phyloP scores from a whole-genome alignment of 2,797 vertebrate genomes.

The Xyrichtys novacula region DNA sequence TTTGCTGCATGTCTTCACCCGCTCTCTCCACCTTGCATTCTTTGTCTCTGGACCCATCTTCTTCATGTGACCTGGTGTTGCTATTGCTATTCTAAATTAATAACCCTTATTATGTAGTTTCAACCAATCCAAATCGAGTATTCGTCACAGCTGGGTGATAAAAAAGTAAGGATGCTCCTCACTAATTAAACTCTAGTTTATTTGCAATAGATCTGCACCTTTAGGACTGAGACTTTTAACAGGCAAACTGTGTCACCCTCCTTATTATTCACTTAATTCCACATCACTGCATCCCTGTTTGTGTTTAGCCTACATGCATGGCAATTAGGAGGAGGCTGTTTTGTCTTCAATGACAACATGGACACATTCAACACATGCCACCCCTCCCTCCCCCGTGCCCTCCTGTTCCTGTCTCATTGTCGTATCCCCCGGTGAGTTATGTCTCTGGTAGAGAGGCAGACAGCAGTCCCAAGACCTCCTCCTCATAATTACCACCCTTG shows the following conservation, averaged over 20 bases:
- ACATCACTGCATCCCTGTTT: conserved; percentile 35
- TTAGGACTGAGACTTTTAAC: conserved; percentile 21
- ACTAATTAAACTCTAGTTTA: background rate
- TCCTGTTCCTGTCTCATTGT: conserved; percentile 67
- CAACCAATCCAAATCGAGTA: too few relatives aligned
- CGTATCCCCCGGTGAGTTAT: conserved; percentile 75
- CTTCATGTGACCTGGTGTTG: too few relatives aligned
- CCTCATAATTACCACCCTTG: conserved; percentile 81
- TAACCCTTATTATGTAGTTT: too few relatives aligned
- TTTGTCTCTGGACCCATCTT: too few relatives aligned
- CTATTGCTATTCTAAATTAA: too few relatives aligned
- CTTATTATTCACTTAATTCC: conserved; percentile 51
- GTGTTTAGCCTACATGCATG: conserved; percentile 49
- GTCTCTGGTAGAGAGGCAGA: conserved; percentile 69
- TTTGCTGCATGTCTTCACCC: too few relatives aligned
- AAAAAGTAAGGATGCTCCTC: background rate
- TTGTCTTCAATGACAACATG: conserved; percentile 68
- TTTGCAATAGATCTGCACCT: background rate
- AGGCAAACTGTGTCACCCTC: conserved; percentile 31
- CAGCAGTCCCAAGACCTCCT: conserved; percentile 75
- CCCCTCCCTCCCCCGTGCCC: conserved; percentile 53
- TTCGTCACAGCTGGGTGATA: too few relatives aligned
- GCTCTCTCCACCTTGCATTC: too few relatives aligned
- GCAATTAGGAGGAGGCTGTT: conserved; percentile 69
- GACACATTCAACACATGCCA: conserved; percentile 70